Base-by-base conservation (phyloP, 2,113 vertebrate genomes). In the Cichladusa arquata region DNA sequence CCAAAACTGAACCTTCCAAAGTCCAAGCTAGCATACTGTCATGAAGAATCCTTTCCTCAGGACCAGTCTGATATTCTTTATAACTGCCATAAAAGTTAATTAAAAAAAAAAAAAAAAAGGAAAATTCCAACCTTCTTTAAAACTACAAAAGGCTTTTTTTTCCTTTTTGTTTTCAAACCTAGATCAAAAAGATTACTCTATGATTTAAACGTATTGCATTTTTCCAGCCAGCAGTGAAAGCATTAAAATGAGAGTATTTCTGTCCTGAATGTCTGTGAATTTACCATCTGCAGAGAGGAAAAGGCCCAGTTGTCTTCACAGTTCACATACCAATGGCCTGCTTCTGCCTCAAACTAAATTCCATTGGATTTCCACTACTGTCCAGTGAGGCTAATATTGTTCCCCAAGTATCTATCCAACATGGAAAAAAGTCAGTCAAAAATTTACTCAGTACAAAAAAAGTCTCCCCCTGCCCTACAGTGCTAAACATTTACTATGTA, bases 261-360 rank as follows among this genome's bases (percentile, higher is more conserved):
- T 92, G 54, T 58, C 53, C 74, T 56, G 79, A 73, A 88, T 60
- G 40, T 51, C 81, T 86, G 74, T 62, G 67, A 90, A 83, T 96
- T 91, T 66, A 82, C 54, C 84, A 87, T 95, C 64, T 77, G 93
- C 71, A 74, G 54, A 80, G 58, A 93, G 42, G 40, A 86, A 70
- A 73, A 87, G 42, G 12, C 50, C 83, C 66, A 36, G 26, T 57
- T 92, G 74, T 29, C 36, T 88, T 86, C 71, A 73, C 78, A 48
- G 60, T 66, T 91, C 91, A 74, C 92, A 93, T 91, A 93, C 58
- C 87, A 90, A 73, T 29, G 38, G 58, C 47, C 28, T 69, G 47
- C 25, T 91, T 90, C 74, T 91, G 70, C 90, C 84, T 89, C 24
- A 1, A 95, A 87, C 74, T 93, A 71, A 96, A 94, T 95, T 95